Evolutionary conservation across 1,140 invertebrate genomes (phyloP), one percentile per base, ranked within the genome.

Genomic region (Eurosta solidaginis): DNA sequence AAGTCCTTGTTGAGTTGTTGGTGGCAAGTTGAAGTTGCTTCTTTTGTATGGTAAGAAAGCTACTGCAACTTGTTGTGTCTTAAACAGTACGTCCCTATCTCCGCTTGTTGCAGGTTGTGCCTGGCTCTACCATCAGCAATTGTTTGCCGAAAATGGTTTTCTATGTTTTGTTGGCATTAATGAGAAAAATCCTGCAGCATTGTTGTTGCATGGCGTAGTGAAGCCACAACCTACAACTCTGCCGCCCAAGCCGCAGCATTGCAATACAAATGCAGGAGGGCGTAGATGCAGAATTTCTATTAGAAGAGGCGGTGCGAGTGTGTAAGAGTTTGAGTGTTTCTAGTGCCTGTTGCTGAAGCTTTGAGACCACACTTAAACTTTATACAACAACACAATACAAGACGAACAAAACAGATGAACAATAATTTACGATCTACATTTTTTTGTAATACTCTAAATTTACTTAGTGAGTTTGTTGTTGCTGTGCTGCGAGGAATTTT

Each of bases 261-360:
- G 20, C 17, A 54, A 54, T 25, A 27, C 50, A 36, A 10, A 17
- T 17, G 33, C n/a, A 3, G 1, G n/a, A n/a, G n/a, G n/a, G 50
- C 22, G 47, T 50, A 12, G 6, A 20, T 2, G 6, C 17, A 20
- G 47, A 7, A 3, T 49, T 9, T 3, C 14, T 9, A 49, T 7
- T n/a, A 17, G 45, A n/a, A 17, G 47, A 5, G 1, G 1, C 10
- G 50, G 3, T 9, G 25, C 29, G 36, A 7, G 20, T 25, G 22
- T 4, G 17, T 22, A 22, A n/a, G 3, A 4, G 54, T 68, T 12
- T 33, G 29, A 14, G 4, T 33, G 54, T 29, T 33, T 59, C n/a
- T 29, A 68, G 17, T 68, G 33, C 59, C 59, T 68, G 59, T 68
- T 68, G 59, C 59, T 68, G 54, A 59, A 59, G 54, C 33, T 29